Evolutionary conservation across 2,113 vertebrate species (phyloP).

Genomic region (Pterocles orientalis): DNA sequence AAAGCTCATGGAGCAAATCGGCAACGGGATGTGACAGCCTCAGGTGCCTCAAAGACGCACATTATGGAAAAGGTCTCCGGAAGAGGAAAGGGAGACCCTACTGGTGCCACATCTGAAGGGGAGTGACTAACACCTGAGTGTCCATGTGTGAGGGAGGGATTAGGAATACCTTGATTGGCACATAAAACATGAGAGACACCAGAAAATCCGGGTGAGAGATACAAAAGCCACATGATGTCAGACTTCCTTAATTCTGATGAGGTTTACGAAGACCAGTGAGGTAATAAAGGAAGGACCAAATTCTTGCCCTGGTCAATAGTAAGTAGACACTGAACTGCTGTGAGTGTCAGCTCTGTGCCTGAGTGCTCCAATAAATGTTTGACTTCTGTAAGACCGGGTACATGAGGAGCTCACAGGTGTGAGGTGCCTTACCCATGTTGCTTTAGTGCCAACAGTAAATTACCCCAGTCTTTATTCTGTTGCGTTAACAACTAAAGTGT

Average conservation of each 20-base stretch:
- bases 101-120: not conserved
- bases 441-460: not conserved
- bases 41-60: not conserved
- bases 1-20: not conserved
- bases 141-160: not conserved
- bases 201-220: not conserved
- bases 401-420: not conserved
- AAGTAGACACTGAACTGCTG: not conserved
- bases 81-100: not conserved
- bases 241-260: not conserved
- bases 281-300: not conserved
- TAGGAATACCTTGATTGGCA: not conserved
- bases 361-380: not conserved
- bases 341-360: not conserved
- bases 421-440: not conserved
- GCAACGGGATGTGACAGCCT: not conserved
- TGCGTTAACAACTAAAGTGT: not conserved
- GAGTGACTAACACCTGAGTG: not conserved
- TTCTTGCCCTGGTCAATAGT: not conserved
- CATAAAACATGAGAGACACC: not conserved
- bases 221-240: fast-evolving
- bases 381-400: not conserved
- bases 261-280: not conserved
- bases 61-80: not conserved
- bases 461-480: not conserved